phyloP scores from a whole-genome alignment of 2,797 vertebrate genomes.

The Pterois miles region DNA sequence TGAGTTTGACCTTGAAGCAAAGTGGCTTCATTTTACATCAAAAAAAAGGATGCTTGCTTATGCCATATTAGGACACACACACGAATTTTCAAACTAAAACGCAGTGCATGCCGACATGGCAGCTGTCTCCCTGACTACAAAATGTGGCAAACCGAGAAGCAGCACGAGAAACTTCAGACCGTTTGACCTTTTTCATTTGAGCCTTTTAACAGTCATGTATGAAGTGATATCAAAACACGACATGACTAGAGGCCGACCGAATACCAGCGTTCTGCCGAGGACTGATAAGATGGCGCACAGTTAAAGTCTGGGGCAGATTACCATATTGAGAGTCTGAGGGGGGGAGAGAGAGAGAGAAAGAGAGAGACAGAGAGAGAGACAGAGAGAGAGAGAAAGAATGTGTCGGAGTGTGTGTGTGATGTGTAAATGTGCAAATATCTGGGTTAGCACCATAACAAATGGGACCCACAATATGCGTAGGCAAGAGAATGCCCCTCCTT shows the following conservation, averaged over 20 bases:
- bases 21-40: not conserved
- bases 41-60: not conserved
- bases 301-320: constrained; percentile 52
- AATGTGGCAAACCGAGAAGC: constrained; percentile 38
- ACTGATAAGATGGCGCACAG: constrained; percentile 64
- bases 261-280: constrained; percentile 51
- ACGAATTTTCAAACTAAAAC: not conserved
- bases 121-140: not conserved
- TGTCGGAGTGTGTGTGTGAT: constrained; percentile 1
- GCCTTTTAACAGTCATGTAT: constrained; percentile 42
- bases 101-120: not conserved
- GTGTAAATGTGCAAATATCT: constrained; percentile 43
- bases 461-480: constrained; percentile 10
- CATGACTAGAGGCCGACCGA: constrained; percentile 44
- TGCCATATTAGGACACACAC: not conserved
- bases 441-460: constrained; percentile 35
- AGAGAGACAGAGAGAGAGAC: not conserved
- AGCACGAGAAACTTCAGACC: constrained; percentile 61
- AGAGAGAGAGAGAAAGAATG: not conserved
- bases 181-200: constrained; percentile 65
- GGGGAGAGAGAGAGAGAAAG: constrained; percentile 6
- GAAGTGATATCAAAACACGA: constrained; percentile 50
- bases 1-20: constrained; percentile 8
- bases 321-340: constrained; percentile 45
- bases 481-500: not conserved